Evolutionary conservation across 2,797 vertebrate genomes (phyloP), one percentile per base, ranked within the genome.

Genomic region (Myiotriccus ornatus): DNA sequence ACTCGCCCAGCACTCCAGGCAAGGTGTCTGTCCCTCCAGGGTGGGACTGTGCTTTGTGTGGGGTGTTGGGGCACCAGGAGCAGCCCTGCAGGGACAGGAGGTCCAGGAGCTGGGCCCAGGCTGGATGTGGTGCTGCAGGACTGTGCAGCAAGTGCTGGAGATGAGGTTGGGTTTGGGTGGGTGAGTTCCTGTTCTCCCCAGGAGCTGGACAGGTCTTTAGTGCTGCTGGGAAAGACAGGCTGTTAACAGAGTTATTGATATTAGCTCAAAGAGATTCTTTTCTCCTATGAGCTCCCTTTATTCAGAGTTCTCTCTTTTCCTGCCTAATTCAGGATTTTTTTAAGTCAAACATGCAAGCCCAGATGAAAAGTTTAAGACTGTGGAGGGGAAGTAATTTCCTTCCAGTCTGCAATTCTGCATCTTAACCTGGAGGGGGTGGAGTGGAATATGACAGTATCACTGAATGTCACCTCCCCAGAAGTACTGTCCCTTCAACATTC

Each of bases 371-470:
- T 37, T 68, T 64, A 64, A 67, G 43, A 41, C n/a, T n/a, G 34
- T 21, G 43, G 28, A 79, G 12, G 43, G 13, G 43, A 87, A 95
- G 56, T 56, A 16, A 44, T 22, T 91, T 97, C 63, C 84, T 96
- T 76, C 23, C 81, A 78, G 90, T 73, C 93, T 97, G 95, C 92
- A 91, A 46, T 93, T 76, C 93, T 94, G 64, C 90, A 71, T 83
- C 94, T 95, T 94, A 97, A 68, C 97, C 97, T 97, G 96, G 96
- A 97, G 97, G 97, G 97, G 97, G 96, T 93, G 93, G 96, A 94
- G 94, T 94, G 94, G 96, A 96, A 91, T 97, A 89, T 79, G 60
- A 87, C 94, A 97, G 60, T 73, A 59, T 67, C 87, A 67, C 7
- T 4, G 35, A 41, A 24, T 14, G 35, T 83, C 75, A 90, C 67